Conservation (phyloP, 2,888 invertebrate species). For the Pomacea canaliculata region DNA sequence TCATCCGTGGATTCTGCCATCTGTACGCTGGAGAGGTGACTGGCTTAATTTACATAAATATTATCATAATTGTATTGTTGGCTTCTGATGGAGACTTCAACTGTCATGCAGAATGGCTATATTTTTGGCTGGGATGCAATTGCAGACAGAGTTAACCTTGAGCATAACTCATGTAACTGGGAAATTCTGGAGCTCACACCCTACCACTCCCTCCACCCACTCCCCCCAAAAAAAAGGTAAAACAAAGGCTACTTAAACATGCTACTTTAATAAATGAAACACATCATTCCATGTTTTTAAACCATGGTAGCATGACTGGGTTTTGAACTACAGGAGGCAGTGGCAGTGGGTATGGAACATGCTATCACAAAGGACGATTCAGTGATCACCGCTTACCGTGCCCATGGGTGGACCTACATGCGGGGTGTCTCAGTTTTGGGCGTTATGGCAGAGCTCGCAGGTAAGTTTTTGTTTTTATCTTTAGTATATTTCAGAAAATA, state of each 20-base stretch:
- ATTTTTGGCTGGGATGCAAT: too few species aligned
- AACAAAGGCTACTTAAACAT: neutral
- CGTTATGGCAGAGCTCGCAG: conserved; percentile 90
- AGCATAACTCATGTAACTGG: too few species aligned
- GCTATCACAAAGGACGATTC: conserved; percentile 87
- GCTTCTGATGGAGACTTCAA: too few species aligned
- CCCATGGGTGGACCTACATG: conserved; percentile 96
- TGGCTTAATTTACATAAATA: neutral
- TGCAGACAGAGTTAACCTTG: neutral
- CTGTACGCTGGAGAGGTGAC: conserved; percentile 93
- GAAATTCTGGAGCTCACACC: too few species aligned
- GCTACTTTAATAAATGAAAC: neutral
- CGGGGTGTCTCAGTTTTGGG: conserved; percentile 86
- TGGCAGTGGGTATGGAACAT: conserved; percentile 90
- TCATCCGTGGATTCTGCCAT: conserved; percentile 95
- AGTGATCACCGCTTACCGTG: conserved; percentile 96
- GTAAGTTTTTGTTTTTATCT: conserved; percentile 43
- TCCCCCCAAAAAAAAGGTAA: too few species aligned
- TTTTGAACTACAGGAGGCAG: conserved; percentile 76
- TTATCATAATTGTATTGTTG: too few species aligned
- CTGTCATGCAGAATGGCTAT: too few species aligned
- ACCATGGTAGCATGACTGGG: neutral
- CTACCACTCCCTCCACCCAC: too few species aligned
- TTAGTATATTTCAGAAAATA: too few species aligned
- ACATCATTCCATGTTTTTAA: neutral